A percentile compares a stretch with the other conserved stretches of the same genome.
Evolutionary conservation across 2,113 vertebrate genomes (phyloP).

Genomic region (Clarias macrocephalus): DNA sequence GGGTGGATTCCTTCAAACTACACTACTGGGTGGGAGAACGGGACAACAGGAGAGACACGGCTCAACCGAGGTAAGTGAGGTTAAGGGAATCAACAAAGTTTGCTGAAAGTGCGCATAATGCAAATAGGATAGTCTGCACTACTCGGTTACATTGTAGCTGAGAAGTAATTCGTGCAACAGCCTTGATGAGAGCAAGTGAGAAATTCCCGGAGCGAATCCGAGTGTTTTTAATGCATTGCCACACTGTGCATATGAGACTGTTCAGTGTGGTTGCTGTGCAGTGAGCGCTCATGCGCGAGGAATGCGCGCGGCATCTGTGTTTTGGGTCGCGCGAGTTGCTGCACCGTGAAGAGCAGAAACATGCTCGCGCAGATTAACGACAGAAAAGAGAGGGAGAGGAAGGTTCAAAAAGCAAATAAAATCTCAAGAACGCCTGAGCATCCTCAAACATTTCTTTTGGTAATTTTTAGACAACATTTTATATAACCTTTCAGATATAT

Average conservation of each 20-base stretch:
- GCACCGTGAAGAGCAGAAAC: neutral
- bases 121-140: neutral
- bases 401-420: neutral
- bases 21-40: neutral
- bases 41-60: slow-evolving; percentile 42
- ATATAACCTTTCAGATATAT: too few relatives aligned
- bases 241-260: neutral
- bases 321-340: slow-evolving; percentile 22
- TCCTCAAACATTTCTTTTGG: too few relatives aligned
- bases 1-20: slow-evolving; percentile 25
- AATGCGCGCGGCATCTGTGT: slow-evolving; percentile 21
- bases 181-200: neutral
- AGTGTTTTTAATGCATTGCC: too few relatives aligned
- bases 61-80: slow-evolving; percentile 48
- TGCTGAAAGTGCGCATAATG: neutral
- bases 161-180: neutral
- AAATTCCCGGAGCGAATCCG: neutral
- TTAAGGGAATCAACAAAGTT: neutral
- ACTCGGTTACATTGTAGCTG: neutral
- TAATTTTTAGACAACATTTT: too few relatives aligned
- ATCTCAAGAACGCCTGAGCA: neutral
- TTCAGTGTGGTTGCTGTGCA: neutral
- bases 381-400: neutral
- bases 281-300: slow-evolving; percentile 22
- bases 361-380: neutral